A percentile compares a stretch with the other conserved stretches of the same genome.
Evolutionary conservation across 2,113 vertebrate species (phyloP).

Genomic region (Larimichthys polyactis): DNA sequence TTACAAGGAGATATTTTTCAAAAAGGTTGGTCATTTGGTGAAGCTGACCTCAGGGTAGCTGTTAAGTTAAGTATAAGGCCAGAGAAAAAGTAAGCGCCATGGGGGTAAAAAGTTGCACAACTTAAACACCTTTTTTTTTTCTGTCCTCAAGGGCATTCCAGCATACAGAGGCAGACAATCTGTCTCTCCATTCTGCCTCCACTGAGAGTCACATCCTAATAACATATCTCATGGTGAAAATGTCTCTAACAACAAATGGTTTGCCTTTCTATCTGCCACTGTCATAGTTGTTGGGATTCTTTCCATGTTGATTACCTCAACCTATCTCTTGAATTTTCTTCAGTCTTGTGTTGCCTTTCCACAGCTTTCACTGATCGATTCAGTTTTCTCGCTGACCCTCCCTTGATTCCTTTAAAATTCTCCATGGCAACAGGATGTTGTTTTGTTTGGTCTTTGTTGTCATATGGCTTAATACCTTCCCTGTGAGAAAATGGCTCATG

Average conservation of each 20-base stretch:
- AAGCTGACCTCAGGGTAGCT: conserved; percentile 8
- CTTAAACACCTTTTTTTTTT: conserved; percentile 13
- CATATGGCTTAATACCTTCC: conserved; percentile 1
- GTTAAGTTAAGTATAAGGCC: conserved; percentile 52
- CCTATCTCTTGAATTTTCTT: background rate
- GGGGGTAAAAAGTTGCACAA: conserved; percentile 49
- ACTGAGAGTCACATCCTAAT: conserved; percentile 25
- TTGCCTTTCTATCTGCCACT: background rate
- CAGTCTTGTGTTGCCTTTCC: background rate
- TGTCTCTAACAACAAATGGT: background rate
- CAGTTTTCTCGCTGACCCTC: conserved; percentile 16
- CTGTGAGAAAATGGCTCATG: conserved; percentile 18
- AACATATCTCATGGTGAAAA: conserved; percentile 14
- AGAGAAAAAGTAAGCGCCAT: conserved; percentile 11
- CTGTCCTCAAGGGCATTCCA: conserved; percentile 27
- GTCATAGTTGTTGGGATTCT: background rate
- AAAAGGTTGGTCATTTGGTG: conserved; percentile 39
- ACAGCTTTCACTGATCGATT: conserved; percentile 2
- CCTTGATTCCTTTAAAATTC: conserved; percentile 18
- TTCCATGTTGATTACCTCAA: background rate
- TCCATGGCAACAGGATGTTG: background rate
- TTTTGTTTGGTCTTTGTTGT: background rate
- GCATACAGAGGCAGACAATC: conserved; percentile 39
- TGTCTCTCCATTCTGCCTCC: conserved; percentile 52
- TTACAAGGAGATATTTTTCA: background rate